A percentile compares a stretch with the other conserved stretches of the same genome.
These are phyloP conservation scores for Sebastes minor DNA, from an alignment of 2,797 vertebrate species.

Conservation along the genomic window DNA sequence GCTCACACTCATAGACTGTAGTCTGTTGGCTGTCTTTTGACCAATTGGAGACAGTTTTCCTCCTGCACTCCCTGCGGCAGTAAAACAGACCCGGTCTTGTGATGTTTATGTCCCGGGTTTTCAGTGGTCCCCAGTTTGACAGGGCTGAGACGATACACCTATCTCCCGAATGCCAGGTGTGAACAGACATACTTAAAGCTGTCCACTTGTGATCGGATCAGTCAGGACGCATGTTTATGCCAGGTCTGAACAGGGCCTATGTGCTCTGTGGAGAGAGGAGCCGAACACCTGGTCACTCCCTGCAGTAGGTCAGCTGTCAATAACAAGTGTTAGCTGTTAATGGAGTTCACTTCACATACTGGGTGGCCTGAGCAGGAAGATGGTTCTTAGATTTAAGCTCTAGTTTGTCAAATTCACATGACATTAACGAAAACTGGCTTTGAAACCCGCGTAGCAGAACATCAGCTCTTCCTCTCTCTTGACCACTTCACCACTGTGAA, in stretches of 20 bases:
- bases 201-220: too few species aligned
- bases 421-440: not conserved
- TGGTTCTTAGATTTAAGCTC: not conserved
- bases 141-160: too few species aligned
- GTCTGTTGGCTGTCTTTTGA: not conserved
- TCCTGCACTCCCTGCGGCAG: not conserved
- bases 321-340: not conserved
- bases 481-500: slow-evolving; percentile 22
- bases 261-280: not conserved
- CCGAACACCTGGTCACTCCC: slow-evolving; percentile 35
- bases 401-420: not conserved
- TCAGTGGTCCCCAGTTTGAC: too few species aligned
- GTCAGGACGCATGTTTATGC: too few species aligned
- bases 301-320: not conserved
- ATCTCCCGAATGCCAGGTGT: too few species aligned
- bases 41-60: not conserved
- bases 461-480: not conserved
- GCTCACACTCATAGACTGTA: not conserved
- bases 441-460: not conserved
- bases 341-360: not conserved
- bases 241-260: too few species aligned
- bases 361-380: slow-evolving; percentile 6
- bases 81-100: not conserved
- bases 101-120: not conserved
- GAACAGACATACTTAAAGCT: too few species aligned